Base-by-base conservation (phyloP, 1,140 invertebrate genomes). In the Danaus melanippus region DNA sequence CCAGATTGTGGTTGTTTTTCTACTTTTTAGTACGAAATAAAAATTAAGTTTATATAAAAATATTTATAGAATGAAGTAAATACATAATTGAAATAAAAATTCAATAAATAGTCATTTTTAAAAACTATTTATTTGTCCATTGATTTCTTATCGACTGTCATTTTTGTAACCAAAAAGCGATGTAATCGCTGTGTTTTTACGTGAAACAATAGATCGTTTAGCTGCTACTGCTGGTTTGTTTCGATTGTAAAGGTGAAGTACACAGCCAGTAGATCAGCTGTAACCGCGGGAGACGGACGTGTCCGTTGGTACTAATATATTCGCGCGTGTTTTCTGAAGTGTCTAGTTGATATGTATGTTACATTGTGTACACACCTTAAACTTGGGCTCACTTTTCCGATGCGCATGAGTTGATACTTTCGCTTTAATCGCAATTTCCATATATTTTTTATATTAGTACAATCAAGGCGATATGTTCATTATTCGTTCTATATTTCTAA, bases 371-470 rank as follows among this genome's bases (percentile, higher is more conserved):
- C 21, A 32, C 2, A 42, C 12, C 10, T 60, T 46, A 42, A 40
- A 11, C 39, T 60, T 54, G 58, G 50, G 52, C 52, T 60, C 42
- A 60, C 58, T 60, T 54, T 54, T 54, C 58, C 49, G 73, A 82
- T 77, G 74, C 73, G 75, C 70, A 69, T 61, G 70, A 80, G 74
- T 74, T 64, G 59, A 71, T 56, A 71, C 73, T 82, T 79, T 78
- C 73, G 67, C 73, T 71, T 46, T 42, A 50, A 58, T 56, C 56
- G 49, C 56, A 58, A 56, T 59, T 55, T 63, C 42, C 54, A 47
- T 55, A 43, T 11, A 47, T 32, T 32, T 32, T 32, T 32, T 32
- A 32, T 32, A 32, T 1, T 4, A 32, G 21, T 32, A 32, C 6
- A 32, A 32, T 32, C 5, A 32, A 32, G 21, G 21, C 21, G 21